phyloP scores from a whole-genome alignment of 2,888 invertebrate species.

The Adelphocoris suturalis region DNA sequence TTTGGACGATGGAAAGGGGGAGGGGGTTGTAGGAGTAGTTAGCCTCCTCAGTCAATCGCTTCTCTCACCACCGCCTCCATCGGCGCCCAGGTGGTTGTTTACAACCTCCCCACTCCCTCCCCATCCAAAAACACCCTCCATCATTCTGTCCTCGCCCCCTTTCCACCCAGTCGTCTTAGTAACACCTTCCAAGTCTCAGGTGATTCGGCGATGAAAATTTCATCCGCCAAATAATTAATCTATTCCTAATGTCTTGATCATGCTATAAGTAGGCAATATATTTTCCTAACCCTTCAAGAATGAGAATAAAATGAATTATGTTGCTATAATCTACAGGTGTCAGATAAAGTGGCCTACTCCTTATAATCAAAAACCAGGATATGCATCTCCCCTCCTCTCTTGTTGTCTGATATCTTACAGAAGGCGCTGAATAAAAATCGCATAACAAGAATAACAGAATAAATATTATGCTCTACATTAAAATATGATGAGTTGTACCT shows the following conservation, averaged over 20 bases:
- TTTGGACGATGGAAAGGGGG: neutral
- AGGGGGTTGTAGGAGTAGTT: constrained; percentile 24
- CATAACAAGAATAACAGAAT: no score
- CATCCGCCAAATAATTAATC: neutral
- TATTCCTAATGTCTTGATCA: constrained; percentile 24
- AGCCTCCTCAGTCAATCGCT: constrained; percentile 11
- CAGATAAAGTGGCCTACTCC: no score
- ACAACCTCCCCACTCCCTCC: constrained; percentile 1
- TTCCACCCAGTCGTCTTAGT: neutral
- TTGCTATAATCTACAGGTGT: no score
- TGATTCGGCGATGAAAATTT: constrained; percentile 35
- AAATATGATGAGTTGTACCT: no score
- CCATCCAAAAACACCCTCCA: neutral
- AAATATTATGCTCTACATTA: no score
- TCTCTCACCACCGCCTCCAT: neutral
- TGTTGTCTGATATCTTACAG: no score
- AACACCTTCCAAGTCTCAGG: neutral
- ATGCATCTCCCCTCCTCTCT: no score
- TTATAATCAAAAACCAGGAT: no score
- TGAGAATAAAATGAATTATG: no score
- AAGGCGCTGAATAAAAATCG: no score
- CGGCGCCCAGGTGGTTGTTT: constrained; percentile 23
- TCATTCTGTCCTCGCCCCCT: constrained; percentile 2
- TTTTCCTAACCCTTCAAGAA: no score
- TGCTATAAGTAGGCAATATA: no score